phyloP scores from a whole-genome alignment of 1,140 invertebrate species.

The Diachasma alloeum region DNA sequence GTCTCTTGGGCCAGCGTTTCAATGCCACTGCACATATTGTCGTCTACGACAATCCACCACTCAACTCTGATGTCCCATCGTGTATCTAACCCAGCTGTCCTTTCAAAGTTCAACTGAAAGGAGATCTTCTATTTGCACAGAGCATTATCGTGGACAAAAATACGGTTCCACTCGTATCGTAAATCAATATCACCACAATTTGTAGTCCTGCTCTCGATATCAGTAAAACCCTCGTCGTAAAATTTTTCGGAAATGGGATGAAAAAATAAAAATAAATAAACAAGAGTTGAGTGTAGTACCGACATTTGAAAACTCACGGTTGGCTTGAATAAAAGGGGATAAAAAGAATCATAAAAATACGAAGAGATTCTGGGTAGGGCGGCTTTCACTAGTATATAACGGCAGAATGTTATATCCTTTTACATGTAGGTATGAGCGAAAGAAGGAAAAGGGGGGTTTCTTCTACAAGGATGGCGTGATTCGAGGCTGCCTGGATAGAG shows the following conservation, averaged over 20 bases:
- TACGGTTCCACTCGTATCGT: neutral
- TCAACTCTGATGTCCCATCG: constrained; percentile 3
- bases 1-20: neutral
- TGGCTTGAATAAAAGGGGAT: neutral
- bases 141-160: constrained; percentile 10
- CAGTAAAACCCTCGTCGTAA: neutral
- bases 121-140: neutral
- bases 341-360: constrained; percentile 10
- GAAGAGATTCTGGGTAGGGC: neutral
- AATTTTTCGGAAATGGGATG: neutral
- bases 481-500: constrained; percentile 38
- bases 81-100: neutral
- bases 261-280: neutral
- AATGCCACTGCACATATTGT: constrained; percentile 34
- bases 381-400: constrained; percentile 5
- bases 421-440: neutral
- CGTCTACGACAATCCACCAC: constrained; percentile 33
- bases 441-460: constrained; percentile 19
- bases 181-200: neutral
- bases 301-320: neutral
- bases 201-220: neutral
- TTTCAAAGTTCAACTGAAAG: neutral
- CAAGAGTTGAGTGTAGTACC: neutral
- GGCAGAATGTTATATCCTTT: constrained; percentile 13
- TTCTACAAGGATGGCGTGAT: constrained; percentile 34